phyloP scores from a whole-genome alignment of 2,113 vertebrate species.

The Cacatua alba region DNA sequence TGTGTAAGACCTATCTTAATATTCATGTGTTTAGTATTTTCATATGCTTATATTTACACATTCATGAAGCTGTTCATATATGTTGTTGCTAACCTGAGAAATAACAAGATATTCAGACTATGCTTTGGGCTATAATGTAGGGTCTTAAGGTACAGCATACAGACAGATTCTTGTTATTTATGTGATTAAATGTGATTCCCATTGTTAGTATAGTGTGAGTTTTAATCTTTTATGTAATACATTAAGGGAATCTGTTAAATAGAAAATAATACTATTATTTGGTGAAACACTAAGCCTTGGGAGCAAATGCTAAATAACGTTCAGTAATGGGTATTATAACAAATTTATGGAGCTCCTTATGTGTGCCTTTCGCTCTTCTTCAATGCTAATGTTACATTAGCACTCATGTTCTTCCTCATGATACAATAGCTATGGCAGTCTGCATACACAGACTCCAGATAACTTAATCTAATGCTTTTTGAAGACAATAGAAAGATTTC shows the following conservation, averaged over 20 bases:
- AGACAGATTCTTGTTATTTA: background rate
- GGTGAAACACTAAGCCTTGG: background rate
- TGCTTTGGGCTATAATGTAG: background rate
- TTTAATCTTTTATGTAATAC: constrained; percentile 19
- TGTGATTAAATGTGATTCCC: background rate
- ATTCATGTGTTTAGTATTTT: background rate
- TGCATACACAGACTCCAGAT: background rate
- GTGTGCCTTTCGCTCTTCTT: background rate
- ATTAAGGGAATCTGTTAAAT: constrained; percentile 11
- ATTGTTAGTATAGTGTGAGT: background rate
- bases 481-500: background rate
- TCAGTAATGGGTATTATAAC: constrained; percentile 28
- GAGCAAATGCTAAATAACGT: constrained; percentile 40
- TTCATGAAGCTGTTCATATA: background rate
- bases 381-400: constrained; percentile 12
- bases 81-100: background rate
- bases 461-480: background rate
- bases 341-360: constrained; percentile 25
- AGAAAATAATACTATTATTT: constrained; percentile 23
- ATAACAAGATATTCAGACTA: background rate
- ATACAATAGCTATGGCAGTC: background rate
- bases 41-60: background rate
- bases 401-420: background rate
- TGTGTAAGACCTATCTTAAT: background rate
- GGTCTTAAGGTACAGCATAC: background rate